Evolutionary conservation across 2,797 vertebrate genomes (phyloP).

Genomic region (Hippoglossus hippoglossus): DNA sequence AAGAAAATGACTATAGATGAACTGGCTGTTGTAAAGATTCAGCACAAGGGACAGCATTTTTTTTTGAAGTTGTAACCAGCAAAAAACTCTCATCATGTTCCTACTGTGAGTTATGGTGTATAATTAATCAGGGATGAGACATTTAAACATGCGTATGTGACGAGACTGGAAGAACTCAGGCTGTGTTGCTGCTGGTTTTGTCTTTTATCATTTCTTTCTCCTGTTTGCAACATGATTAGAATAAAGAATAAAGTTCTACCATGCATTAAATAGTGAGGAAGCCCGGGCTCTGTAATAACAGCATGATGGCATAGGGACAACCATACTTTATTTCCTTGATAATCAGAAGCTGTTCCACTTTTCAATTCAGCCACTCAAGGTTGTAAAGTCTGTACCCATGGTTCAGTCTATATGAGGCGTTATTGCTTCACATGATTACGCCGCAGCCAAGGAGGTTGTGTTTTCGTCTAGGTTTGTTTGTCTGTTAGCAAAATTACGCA

Average conservation of each 20-base stretch:
- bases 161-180: too few relatives aligned
- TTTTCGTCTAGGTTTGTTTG: too few relatives aligned
- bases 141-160: too few relatives aligned
- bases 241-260: not conserved
- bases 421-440: not conserved
- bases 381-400: not conserved
- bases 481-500: too few relatives aligned
- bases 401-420: not conserved
- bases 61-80: not conserved
- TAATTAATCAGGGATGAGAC: not conserved
- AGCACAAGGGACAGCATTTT: too few relatives aligned
- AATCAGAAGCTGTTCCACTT: not conserved
- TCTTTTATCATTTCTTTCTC: not conserved
- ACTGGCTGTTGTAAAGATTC: too few relatives aligned
- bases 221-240: not conserved
- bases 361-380: not conserved
- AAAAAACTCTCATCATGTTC: not conserved
- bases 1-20: too few relatives aligned
- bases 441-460: too few relatives aligned
- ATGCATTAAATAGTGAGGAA: not conserved
- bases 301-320: not conserved
- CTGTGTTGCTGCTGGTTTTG: too few relatives aligned
- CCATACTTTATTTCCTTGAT: not conserved
- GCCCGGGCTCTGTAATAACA: not conserved
- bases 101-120: not conserved